These are phyloP conservation scores for Coluber constrictor DNA, from an alignment of 2,797 vertebrate genomes.

Conservation along the genomic window DNA sequence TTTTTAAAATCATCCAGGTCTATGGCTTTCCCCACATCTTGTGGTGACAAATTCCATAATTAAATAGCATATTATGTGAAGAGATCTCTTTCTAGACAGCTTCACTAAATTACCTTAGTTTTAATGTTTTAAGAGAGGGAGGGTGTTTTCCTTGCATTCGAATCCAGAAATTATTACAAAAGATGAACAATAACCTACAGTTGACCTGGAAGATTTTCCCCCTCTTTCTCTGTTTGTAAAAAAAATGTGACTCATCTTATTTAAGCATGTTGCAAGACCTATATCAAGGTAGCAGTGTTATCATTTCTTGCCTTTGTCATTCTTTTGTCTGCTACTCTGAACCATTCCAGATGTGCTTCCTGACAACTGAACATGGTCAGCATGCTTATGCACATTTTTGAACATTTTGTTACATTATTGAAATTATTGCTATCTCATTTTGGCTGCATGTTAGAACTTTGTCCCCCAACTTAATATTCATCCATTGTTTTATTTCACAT, in stretches of 20 bases:
- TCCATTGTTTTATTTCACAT: neutral
- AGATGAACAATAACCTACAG: neutral
- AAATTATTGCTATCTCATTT: neutral
- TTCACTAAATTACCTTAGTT: neutral
- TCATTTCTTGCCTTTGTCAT: conserved; percentile 58
- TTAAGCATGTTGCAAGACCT: conserved; percentile 10
- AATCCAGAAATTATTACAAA: conserved; percentile 27
- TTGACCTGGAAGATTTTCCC: conserved; percentile 44
- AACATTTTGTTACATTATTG: neutral
- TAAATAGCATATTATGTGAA: neutral
- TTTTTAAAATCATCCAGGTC: neutral
- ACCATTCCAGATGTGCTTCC: conserved; percentile 39
- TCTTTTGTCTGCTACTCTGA: conserved; percentile 61
- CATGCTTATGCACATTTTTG: neutral
- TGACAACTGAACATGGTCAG: neutral
- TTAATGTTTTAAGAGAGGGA: neutral
- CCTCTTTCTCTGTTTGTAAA: conserved; percentile 17
- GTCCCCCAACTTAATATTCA: neutral
- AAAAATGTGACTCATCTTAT: conserved; percentile 44
- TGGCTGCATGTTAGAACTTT: neutral
- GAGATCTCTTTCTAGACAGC: neutral
- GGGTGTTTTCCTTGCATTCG: conserved; percentile 35
- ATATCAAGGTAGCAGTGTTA: conserved; percentile 38
- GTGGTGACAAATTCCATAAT: neutral
- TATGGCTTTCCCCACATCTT: neutral